A percentile compares a stretch with the other conserved stretches of the same genome.
Conservation (phyloP, 2,888 invertebrate species). For the Drosophila kanekoi region DNA sequence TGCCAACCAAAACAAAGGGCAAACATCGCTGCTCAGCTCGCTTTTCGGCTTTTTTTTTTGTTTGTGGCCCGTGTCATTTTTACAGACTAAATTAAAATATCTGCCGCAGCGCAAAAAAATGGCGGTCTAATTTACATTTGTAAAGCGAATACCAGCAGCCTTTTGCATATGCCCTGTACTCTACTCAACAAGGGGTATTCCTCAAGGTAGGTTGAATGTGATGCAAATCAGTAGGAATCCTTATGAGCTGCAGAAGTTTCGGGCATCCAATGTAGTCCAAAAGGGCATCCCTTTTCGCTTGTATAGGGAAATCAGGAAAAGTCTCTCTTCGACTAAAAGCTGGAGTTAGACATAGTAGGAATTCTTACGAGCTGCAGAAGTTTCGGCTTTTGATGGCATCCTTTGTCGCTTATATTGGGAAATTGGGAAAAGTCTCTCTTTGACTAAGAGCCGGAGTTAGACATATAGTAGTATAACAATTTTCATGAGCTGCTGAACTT, state of each 20-base stretch:
- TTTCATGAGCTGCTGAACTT: background rate
- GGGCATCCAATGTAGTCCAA: too few relatives aligned
- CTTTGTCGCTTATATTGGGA: too few relatives aligned
- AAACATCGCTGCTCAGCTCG: constrained; percentile 39
- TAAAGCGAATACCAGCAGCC: constrained; percentile 72
- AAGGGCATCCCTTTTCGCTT: too few relatives aligned
- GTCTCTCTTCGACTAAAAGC: too few relatives aligned
- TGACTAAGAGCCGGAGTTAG: too few relatives aligned
- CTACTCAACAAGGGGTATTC: constrained; percentile 1
- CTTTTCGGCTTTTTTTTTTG: constrained; percentile 54
- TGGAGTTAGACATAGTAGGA: too few relatives aligned
- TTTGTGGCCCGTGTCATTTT: constrained; percentile 81
- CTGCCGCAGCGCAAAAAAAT: constrained; percentile 64
- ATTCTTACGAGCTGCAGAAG: too few relatives aligned
- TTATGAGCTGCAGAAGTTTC: background rate
- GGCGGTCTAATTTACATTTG: constrained; percentile 82
- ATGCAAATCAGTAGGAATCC: background rate
- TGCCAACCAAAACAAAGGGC: constrained; percentile 70
- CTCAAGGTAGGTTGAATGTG: too few relatives aligned
- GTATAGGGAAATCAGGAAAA: too few relatives aligned
- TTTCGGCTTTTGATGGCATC: too few relatives aligned
- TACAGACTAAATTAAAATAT: constrained; percentile 82
- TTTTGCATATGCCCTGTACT: constrained; percentile 34
- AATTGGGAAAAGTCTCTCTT: too few relatives aligned
- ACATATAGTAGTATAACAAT: too few relatives aligned